Base-by-base conservation (phyloP, 2,888 invertebrate species). In the Tetragnatha montana region DNA sequence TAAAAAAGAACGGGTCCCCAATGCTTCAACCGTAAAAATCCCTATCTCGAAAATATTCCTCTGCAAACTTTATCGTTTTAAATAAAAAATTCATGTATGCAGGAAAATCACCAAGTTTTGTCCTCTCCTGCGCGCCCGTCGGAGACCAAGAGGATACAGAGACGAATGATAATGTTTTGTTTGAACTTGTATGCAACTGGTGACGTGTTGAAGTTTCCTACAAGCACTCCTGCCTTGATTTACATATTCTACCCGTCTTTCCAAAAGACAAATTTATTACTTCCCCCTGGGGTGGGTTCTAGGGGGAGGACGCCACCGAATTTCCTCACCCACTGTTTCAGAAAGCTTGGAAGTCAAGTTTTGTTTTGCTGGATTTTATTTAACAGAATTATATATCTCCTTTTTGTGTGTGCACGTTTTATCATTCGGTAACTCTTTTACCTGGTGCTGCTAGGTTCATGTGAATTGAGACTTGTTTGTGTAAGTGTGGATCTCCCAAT, bases 61-160 rank as follows among this genome's bases (percentile, higher is more conserved):
- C n/a, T 8, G 17, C 47, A 75, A 75, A 75, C 49, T 49, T 75
- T 75, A 35, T 75, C n/a, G 49, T 14, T 75, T 47, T 75, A 75
- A 75, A 75, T 75, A 75, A 75, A 75, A 75, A 75, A 75, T 75
- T 75, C 75, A 75, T 75, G 75, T 75, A 75, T 75, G 75, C 75
- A 75, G 10, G 49, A 49, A 75, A 75, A 75, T 75, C 49, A n/a
- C 47, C 47, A 8, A 49, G 75, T 47, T 75, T 47, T 14, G 47
- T 47, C 75, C 47, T n/a, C 14, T 75, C 47, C 35, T 49, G 12
- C 1, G 47, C 14, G 19, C 14, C n/a, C 35, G 19, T n/a, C n/a
- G n/a, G 17, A 35, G 14, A n/a, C n/a, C 75, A 17, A 47, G 17
- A 75, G 75, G 49, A 7, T 6, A 60, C 60, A 60, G 60, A 60